These are phyloP conservation scores for Eupithecia subumbrata DNA, from an alignment of 2,888 invertebrate species.

Conservation along the genomic window DNA sequence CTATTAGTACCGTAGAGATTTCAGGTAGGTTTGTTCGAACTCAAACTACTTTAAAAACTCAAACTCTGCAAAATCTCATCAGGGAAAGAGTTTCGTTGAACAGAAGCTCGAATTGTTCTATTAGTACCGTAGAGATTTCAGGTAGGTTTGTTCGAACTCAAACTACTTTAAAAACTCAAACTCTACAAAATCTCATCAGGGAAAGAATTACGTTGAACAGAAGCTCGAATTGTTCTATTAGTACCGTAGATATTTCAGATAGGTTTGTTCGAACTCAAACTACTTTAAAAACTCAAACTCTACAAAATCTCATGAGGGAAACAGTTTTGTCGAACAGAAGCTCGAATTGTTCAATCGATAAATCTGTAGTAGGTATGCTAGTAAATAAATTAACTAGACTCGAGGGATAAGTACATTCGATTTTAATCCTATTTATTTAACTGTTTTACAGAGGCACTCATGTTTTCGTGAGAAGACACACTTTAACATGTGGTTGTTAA, in stretches of 20 bases:
- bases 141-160: neutral
- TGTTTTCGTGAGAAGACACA: neutral
- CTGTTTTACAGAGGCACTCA: neutral
- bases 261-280: neutral
- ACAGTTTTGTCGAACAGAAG: neutral
- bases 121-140: neutral
- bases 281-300: neutral
- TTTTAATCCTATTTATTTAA: neutral
- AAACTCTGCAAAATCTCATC: neutral
- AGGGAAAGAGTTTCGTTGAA: neutral
- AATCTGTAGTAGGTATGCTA: neutral
- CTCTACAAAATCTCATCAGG: neutral
- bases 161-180: neutral
- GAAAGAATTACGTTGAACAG: neutral
- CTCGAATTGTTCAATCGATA: neutral
- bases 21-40: neutral
- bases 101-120: too few relatives aligned
- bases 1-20: neutral
- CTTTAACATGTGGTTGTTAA: neutral
- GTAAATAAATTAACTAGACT: neutral
- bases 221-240: too few relatives aligned
- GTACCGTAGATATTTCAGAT: neutral
- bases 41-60: neutral
- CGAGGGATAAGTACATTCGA: neutral
- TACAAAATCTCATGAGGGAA: neutral